Evolutionary conservation across 1,140 invertebrate species (phyloP), one percentile per base, ranked within the genome.

Genomic region (Lysiphlebus fabarum): DNA sequence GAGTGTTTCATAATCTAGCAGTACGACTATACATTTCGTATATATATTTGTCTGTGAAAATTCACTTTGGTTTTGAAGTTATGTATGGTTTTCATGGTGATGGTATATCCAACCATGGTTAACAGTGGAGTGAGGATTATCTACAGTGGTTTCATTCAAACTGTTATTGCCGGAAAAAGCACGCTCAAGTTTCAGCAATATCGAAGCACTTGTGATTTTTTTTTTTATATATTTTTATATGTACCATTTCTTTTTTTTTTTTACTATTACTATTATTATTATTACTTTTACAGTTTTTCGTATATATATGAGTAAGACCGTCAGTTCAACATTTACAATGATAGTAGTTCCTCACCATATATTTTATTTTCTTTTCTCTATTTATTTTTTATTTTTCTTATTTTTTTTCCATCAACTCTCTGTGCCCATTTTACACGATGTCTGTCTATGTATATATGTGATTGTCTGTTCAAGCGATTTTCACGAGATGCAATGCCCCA

Each of bases 111-210:
- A 17, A 3, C 17, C 17, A 17, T 17, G 17, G 17, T 17, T 17
- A 17, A n/a, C 17, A 17, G 17, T 17, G 12, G 36, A 11, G 34
- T 7, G 49, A 51, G 36, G 49, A n/a, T 38, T 38, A 51, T 51
- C 36, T 34, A 51, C 49, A 38, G 49, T 51, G 49, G 49, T 51
- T 51, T 38, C 49, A 51, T 51, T 38, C 34, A 51, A 51, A 51
- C 49, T 51, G 49, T 51, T 51, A 51, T 51, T 51, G 49, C 36
- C 49, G 49, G 49, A 51, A 51, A 51, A 51, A 51, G 49, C 49
- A 36, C 36, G 36, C 33, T n/a, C 34, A 38, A 51, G 49, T 51
- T 51, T 36, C 49, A 51, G 49, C 49, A 51, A 51, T 51, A 51
- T 51, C 49, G 49, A 51, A 51, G 49, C 49, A 51, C 49, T 51